phyloP scores from a whole-genome alignment of 2,113 vertebrate genomes.

The Corythornis vintsioides region DNA sequence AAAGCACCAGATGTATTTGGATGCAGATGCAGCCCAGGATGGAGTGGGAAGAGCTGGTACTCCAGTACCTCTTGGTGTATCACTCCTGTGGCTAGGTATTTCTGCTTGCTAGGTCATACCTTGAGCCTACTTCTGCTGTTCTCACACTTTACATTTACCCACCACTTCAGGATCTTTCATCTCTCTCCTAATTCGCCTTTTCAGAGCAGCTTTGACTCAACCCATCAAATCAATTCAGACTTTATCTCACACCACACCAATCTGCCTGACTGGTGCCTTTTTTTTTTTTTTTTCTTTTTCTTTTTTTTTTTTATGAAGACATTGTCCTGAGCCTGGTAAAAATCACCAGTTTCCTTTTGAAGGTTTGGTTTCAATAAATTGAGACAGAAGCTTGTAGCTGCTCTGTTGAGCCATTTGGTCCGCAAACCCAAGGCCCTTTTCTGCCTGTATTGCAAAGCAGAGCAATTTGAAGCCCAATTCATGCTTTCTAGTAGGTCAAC shows the following conservation, averaged over 20 bases:
- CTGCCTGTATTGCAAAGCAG: neutral
- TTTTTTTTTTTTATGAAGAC: neutral
- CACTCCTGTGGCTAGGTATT: neutral
- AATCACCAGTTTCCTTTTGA: neutral
- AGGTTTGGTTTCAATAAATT: neutral
- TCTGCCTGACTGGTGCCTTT: neutral
- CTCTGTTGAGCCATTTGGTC: neutral
- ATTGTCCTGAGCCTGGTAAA: neutral
- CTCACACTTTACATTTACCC: neutral
- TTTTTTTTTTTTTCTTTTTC: neutral
- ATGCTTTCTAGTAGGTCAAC: neutral
- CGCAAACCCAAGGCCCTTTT: neutral
- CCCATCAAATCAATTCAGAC: neutral
- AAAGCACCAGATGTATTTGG: neutral
- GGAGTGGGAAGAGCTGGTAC: neutral
- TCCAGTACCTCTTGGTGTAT: neutral
- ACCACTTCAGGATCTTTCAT: neutral
- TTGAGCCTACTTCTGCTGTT: neutral
- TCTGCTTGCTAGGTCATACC: neutral
- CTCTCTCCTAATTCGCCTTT: neutral
- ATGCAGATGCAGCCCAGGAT: rapidly evolving
- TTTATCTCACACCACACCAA: neutral
- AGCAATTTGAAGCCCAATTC: neutral
- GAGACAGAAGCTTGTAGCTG: neutral
- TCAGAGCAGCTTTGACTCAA: neutral